Percentiles rank a stretch among this genome's conserved stretches.
These are phyloP conservation scores for Diogma glabrata DNA, from an alignment of 2,888 invertebrate species.

Conservation along the genomic window DNA sequence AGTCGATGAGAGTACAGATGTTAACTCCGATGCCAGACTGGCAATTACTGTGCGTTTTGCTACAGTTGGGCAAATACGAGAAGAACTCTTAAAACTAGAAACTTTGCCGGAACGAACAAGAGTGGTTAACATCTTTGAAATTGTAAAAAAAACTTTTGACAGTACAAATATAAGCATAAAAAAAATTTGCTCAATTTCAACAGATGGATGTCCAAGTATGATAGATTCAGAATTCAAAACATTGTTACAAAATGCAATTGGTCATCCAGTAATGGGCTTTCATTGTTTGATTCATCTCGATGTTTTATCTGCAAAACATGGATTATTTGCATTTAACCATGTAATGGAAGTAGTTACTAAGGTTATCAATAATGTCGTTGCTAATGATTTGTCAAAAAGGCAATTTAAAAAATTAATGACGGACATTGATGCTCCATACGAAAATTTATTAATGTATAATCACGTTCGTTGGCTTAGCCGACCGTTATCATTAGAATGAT, in stretches of 20 bases:
- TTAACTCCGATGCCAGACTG: too few species aligned
- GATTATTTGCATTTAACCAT: too few species aligned
- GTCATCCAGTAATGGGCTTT: background rate
- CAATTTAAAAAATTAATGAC: background rate
- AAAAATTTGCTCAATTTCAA: background rate
- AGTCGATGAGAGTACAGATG: too few species aligned
- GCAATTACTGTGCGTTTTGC: too few species aligned
- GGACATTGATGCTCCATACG: background rate
- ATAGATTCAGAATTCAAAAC: too few species aligned
- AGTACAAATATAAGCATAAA: background rate
- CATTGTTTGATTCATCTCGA: background rate
- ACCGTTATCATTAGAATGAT: background rate
- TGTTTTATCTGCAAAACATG: too few species aligned
- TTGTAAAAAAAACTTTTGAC: too few species aligned
- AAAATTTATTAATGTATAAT: slow-evolving; percentile 6
- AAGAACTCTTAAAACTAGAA: too few species aligned
- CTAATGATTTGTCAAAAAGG: background rate
- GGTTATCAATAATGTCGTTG: background rate
- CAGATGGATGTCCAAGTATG: background rate
- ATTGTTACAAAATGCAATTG: too few species aligned
- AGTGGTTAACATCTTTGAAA: too few species aligned
- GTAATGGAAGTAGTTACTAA: background rate
- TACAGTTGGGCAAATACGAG: too few species aligned
- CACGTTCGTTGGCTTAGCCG: slow-evolving; percentile 3
- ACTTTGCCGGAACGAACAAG: too few species aligned